Evolutionary conservation across 2,113 vertebrate species (phyloP), one percentile per base, ranked within the genome.

Genomic region (Chloebia gouldiae): DNA sequence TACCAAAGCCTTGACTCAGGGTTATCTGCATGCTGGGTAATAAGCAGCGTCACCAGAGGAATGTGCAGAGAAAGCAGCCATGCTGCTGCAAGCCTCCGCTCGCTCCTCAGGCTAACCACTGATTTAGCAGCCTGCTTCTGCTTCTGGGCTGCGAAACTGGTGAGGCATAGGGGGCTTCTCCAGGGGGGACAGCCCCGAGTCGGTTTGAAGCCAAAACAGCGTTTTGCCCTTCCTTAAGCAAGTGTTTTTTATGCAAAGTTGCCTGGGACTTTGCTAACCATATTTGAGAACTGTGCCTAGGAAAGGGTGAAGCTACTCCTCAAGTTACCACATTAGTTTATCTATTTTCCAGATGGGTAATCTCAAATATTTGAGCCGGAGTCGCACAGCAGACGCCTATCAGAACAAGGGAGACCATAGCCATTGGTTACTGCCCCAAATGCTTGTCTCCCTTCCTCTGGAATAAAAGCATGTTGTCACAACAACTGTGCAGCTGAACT

Each of bases 1-100:
- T 97, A 94, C 95, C 97, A 94, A 91, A 92, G 94, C 72, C 92
- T 93, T 95, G 97, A 96, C 95, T 96, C 97, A 96, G 91, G 90
- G 90, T 94, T 95, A 95, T 96, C 95, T 96, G 92, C 94, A 88
- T 66, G 91, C 93, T 88, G 96, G 94, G 89, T 93, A 97, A 95
- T 92, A 68, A 96, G 94, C 88, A 92, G 96, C 95, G 90, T 97
- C 95, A 96, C 95, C 86, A 86, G 93, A 95, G 95, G 93, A 96
- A 97, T 94, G 96, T 92, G 96, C 93, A 86, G 95, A 91, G 95
- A 93, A 93, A 94, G 95, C 95, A 93, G 96, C 95, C 89, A 80
- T 91, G 86, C 88, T 95, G 94, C 88, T 94, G 95, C 92, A 92
- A 97, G 93, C 93, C 94, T 94, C 82, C 22, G 85, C 95, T 92